phyloP scores from a whole-genome alignment of 2,113 vertebrate species.

The Ifrita kowaldi region DNA sequence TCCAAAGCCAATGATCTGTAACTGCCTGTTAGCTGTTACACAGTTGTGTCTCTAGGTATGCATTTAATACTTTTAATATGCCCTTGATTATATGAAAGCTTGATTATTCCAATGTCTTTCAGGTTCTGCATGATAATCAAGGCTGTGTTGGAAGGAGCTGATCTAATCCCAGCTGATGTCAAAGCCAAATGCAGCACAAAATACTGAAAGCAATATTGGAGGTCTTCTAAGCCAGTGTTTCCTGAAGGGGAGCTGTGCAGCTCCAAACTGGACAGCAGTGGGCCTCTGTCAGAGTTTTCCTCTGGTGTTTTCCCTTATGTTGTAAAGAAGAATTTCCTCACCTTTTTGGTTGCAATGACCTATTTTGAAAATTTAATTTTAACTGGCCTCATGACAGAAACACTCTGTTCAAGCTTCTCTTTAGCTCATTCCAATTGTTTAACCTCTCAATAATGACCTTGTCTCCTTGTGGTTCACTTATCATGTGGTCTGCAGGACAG shows the following conservation, averaged over 20 bases:
- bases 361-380: neutral
- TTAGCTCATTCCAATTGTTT: neutral
- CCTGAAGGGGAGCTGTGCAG: neutral
- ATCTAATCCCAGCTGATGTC: neutral
- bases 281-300: neutral
- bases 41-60: neutral
- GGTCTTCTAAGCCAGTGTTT: neutral
- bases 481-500: neutral
- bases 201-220: neutral
- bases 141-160: neutral
- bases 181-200: neutral
- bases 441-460: neutral
- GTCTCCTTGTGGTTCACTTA: neutral
- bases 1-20: neutral
- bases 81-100: neutral
- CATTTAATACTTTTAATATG: conserved; percentile 8
- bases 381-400: neutral
- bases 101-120: neutral
- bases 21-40: neutral
- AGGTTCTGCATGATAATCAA: neutral
- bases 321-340: neutral
- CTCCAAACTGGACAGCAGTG: neutral
- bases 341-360: neutral
- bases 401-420: neutral
- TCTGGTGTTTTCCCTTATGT: neutral